Evolutionary conservation across 2,113 vertebrate species (phyloP).

Genomic region (Anguilla rostrata): DNA sequence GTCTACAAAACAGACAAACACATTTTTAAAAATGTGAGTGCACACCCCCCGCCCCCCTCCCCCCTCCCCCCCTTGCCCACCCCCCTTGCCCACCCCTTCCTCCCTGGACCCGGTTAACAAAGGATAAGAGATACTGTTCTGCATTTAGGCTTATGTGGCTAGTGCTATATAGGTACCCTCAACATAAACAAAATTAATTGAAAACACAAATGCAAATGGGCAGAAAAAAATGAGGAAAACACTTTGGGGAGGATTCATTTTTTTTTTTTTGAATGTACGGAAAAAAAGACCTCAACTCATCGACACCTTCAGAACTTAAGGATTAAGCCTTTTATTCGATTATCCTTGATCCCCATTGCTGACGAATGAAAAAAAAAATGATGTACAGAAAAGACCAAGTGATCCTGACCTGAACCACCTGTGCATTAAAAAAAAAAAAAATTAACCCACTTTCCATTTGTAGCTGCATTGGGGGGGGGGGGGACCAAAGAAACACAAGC

Average conservation of each 20-base stretch:
- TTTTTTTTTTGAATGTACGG: too few species aligned
- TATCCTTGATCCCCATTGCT: neutral
- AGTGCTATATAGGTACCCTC: neutral
- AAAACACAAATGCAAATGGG: neutral
- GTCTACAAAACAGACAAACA: constrained; percentile 68
- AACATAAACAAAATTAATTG: neutral
- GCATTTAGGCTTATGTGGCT: neutral
- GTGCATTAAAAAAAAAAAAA: neutral
- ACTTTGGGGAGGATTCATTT: too few species aligned
- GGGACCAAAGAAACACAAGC: neutral
- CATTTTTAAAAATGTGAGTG: neutral
- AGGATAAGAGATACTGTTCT: neutral
- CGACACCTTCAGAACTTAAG: neutral
- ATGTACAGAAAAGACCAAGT: neutral
- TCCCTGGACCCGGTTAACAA: neutral
- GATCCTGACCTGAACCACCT: neutral
- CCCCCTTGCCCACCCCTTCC: neutral
- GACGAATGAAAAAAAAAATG: neutral
- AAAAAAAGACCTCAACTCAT: too few species aligned
- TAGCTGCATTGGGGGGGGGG: neutral
- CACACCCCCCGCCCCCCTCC: neutral
- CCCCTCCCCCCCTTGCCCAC: too few species aligned
- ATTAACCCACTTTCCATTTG: neutral
- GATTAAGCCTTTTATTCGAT: neutral
- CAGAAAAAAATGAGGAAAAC: neutral